A percentile compares a stretch with the other conserved stretches of the same genome.
Evolutionary conservation across 2,888 invertebrate genomes (phyloP).

Genomic region (Drosophila peninsularis): DNA sequence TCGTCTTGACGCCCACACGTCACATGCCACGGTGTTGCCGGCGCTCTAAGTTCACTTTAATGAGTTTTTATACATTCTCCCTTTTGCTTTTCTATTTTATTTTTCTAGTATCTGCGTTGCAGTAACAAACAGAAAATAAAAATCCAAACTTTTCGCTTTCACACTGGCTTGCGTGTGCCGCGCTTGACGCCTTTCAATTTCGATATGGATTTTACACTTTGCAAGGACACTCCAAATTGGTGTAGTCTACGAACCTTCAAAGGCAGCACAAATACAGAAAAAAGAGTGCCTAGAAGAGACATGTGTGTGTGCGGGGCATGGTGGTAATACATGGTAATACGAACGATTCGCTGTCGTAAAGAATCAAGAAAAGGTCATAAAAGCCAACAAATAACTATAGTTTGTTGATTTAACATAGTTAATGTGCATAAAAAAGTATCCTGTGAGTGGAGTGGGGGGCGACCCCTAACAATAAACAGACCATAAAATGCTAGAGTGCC

Average conservation of each 20-base stretch:
- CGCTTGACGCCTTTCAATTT: conserved; percentile 57
- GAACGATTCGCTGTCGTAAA: conserved; percentile 48
- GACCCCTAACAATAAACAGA: conserved; percentile 68
- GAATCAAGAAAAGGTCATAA: conserved; percentile 66
- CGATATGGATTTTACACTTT: conserved; percentile 51
- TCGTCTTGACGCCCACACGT: conserved; percentile 44
- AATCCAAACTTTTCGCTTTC: conserved; percentile 42
- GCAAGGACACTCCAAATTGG: conserved; percentile 62
- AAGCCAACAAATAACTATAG: conserved; percentile 61
- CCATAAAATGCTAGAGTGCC: conserved; percentile 65
- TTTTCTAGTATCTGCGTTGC: conserved; percentile 71
- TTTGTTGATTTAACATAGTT: conserved; percentile 73
- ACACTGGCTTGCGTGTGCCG: conserved; percentile 52
- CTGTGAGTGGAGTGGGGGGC: conserved; percentile 5
- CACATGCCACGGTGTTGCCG: conserved; percentile 13
- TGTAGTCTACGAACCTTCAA: conserved; percentile 41
- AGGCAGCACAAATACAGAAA: conserved; percentile 17
- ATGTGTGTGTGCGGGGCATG: conserved; percentile 2
- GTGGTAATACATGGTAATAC: conserved; percentile 37
- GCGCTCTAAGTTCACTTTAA: conserved; percentile 67
- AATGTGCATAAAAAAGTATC: conserved; percentile 64
- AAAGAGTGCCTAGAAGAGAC: conserved; percentile 13
- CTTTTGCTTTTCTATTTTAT: conserved; percentile 23
- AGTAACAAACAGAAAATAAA: conserved; percentile 38
- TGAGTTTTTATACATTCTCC: conserved; percentile 56